A percentile compares a stretch with the other conserved stretches of the same genome.
These are phyloP conservation scores for Lepidocyrtoides sp. DNA, from an alignment of 2,888 invertebrate genomes.

Conservation along the genomic window DNA sequence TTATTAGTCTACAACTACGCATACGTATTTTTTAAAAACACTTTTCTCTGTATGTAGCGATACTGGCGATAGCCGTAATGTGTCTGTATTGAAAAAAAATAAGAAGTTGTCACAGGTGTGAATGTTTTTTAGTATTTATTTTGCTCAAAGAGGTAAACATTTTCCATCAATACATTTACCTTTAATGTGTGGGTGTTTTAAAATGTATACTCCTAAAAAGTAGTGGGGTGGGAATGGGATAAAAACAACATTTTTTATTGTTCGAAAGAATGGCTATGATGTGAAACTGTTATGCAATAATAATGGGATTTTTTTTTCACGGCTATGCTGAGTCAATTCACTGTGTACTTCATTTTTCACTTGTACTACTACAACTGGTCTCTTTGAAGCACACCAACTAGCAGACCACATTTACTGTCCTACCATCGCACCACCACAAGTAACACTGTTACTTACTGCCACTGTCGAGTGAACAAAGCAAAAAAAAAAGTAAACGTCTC, in stretches of 20 bases:
- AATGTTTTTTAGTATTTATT: conserved; percentile 10
- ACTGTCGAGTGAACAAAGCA: not conserved
- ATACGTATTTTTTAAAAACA: not conserved
- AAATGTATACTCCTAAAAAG: not conserved
- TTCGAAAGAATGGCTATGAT: not conserved
- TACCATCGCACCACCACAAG: too few relatives aligned
- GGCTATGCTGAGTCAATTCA: not conserved
- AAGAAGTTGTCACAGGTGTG: not conserved
- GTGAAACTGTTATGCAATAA: not conserved
- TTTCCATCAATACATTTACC: conserved; percentile 16
- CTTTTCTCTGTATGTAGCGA: conserved; percentile 8
- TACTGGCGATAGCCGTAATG: too few relatives aligned
- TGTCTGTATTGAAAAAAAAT: not conserved
- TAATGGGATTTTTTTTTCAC: too few relatives aligned
- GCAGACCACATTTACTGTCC: too few relatives aligned
- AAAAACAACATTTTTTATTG: not conserved
- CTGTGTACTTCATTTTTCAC: not conserved
- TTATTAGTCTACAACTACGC: conserved; percentile 1
- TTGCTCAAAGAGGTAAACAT: not conserved
- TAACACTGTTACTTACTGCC: not conserved
- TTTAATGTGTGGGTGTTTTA: conserved; percentile 21
- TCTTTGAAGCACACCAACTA: too few relatives aligned
- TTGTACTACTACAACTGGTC: too few relatives aligned
- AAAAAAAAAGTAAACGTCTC: not conserved
- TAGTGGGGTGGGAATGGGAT: not conserved